Conservation (phyloP, 2,888 invertebrate species). For the Xestia c-nigrum region DNA sequence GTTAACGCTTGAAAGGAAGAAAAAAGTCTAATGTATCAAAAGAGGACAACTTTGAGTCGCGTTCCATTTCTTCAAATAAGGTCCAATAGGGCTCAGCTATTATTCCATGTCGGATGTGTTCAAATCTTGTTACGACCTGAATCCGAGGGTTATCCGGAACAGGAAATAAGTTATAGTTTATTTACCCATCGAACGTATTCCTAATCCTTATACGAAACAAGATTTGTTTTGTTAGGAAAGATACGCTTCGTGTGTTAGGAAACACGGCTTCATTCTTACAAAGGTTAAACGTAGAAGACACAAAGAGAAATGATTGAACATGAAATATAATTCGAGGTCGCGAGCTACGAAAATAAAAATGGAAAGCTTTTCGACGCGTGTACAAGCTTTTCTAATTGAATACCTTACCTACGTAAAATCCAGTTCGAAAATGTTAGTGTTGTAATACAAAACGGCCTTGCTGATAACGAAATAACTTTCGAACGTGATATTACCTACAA, state of each 20-base stretch:
- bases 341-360: conserved; percentile 28
- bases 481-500: conserved; percentile 48
- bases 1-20: conserved; percentile 55
- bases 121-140: conserved; percentile 78
- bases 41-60: conserved; percentile 63
- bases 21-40: conserved; percentile 69
- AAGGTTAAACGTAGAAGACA: conserved; percentile 17
- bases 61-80: conserved; percentile 67
- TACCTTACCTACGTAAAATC: conserved; percentile 25
- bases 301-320: conserved; percentile 34
- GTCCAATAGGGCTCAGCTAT: conserved; percentile 69
- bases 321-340: conserved; percentile 42
- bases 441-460: conserved; percentile 57
- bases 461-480: conserved; percentile 62
- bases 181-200: conserved; percentile 71
- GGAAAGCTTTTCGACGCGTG: conserved; percentile 26
- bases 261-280: conserved; percentile 28
- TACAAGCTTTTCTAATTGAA: conserved; percentile 47
- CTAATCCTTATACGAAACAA: conserved; percentile 63
- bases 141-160: conserved; percentile 72
- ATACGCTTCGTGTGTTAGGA: conserved; percentile 27
- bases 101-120: conserved; percentile 77
- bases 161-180: conserved; percentile 71
- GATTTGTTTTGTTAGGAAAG: conserved; percentile 58
- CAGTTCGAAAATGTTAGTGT: conserved; percentile 54